Percentiles rank a stretch among this genome's conserved stretches.
Evolutionary conservation across 2,113 vertebrate genomes (phyloP).

Genomic region (Hypanus sabinus): DNA sequence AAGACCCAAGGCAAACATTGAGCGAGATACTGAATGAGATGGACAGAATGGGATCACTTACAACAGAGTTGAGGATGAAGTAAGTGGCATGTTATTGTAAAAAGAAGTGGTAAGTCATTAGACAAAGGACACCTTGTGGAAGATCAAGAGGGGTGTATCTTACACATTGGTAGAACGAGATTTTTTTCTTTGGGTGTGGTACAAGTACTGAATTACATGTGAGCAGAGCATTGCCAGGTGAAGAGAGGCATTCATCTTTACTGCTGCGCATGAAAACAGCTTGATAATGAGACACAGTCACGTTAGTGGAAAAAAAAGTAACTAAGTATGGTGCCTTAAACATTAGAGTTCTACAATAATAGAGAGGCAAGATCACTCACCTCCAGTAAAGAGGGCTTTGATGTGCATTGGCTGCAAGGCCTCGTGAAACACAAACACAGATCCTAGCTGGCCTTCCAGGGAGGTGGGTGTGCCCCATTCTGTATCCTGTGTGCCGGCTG

Average conservation of each 20-base stretch:
- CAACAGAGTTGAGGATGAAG: not conserved
- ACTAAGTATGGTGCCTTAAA: not conserved
- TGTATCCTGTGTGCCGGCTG: slow-evolving; percentile 81
- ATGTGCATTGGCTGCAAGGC: slow-evolving; percentile 69
- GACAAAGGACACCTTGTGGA: not conserved
- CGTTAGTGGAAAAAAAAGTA: no score
- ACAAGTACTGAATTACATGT: no score
- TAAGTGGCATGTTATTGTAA: not conserved
- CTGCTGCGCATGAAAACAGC: no score
- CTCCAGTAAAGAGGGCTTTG: slow-evolving; percentile 60
- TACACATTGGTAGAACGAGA: not conserved
- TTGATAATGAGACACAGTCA: no score
- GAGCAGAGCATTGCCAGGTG: no score
- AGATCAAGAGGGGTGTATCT: not conserved
- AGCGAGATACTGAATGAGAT: not conserved
- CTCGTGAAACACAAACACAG: slow-evolving; percentile 85
- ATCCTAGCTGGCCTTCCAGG: slow-evolving; percentile 80
- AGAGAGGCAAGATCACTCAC: slow-evolving; percentile 46
- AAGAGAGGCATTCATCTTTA: no score
- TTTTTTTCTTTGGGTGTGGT: no score
- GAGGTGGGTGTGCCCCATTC: slow-evolving; percentile 96
- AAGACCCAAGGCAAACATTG: not conserved
- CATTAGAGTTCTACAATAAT: not conserved
- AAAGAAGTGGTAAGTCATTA: not conserved
- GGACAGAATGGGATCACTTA: not conserved